These are phyloP conservation scores for Enteromius viviparus DNA, from an alignment of 2,797 vertebrate species.

Conservation along the genomic window DNA sequence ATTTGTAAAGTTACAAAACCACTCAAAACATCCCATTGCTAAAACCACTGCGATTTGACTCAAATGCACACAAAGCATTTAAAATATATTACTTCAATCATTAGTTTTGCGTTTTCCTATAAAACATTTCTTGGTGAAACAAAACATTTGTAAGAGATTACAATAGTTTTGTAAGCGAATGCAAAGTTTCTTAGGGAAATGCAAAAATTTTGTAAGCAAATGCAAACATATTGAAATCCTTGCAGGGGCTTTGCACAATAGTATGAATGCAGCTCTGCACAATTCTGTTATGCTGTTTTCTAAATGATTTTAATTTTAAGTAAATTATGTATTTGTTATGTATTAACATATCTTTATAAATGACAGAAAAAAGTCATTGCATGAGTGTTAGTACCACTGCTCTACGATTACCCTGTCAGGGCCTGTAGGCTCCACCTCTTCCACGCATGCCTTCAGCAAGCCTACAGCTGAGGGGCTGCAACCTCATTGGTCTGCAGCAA, in stretches of 20 bases:
- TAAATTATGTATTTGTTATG: too few relatives aligned
- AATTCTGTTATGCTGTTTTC: neutral
- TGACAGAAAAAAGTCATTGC: neutral
- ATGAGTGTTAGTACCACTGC: neutral
- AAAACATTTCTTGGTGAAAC: neutral
- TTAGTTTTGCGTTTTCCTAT: neutral
- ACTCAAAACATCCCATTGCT: neutral
- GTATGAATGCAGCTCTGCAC: neutral
- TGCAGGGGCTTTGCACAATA: neutral
- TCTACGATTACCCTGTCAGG: conserved; percentile 57
- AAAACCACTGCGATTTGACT: neutral
- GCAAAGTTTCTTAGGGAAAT: neutral
- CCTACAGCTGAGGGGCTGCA: conserved; percentile 53
- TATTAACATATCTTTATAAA: conserved; percentile 1
- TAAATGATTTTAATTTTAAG: neutral
- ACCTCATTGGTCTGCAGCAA: conserved; percentile 65
- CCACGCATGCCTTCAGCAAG: conserved; percentile 56
- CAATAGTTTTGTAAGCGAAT: neutral
- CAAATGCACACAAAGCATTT: conserved; percentile 40
- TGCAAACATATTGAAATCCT: neutral
- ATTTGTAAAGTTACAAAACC: neutral
- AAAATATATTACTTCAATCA: neutral
- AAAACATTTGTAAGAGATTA: neutral
- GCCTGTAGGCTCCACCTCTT: conserved; percentile 59
- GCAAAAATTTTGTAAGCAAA: neutral